Conservation (phyloP, 2,113 vertebrate species). For the Orthonyx spaldingii region DNA sequence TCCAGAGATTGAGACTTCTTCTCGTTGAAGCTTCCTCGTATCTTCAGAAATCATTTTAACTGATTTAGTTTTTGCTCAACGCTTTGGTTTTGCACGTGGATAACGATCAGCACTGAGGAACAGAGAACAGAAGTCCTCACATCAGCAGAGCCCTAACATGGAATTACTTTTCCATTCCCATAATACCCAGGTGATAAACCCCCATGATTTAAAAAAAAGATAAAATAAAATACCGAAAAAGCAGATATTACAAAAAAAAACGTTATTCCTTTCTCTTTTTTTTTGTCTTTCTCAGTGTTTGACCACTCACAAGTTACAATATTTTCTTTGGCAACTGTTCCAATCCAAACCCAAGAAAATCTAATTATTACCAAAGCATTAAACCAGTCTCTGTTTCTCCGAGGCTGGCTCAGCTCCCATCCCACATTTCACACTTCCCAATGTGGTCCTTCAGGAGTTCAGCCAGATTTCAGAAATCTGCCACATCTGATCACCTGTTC, state of each 20-base stretch:
- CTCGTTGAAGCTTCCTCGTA: accelerated
- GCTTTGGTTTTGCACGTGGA: background rate
- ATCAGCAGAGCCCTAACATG: background rate
- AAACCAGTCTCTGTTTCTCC: background rate
- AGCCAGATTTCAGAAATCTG: background rate
- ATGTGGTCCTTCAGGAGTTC: background rate
- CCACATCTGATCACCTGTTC: conserved; percentile 2
- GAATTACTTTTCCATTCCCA: background rate
- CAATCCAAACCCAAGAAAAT: background rate
- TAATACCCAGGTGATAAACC: background rate
- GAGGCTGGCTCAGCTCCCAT: background rate
- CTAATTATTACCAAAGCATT: background rate
- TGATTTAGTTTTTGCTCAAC: background rate
- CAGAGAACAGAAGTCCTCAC: background rate
- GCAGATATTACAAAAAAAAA: background rate
- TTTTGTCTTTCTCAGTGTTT: accelerated
- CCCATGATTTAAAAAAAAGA: accelerated
- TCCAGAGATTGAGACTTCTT: background rate
- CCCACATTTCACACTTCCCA: background rate
- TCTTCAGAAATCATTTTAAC: background rate
- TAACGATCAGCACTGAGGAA: background rate
- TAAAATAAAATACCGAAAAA: background rate
- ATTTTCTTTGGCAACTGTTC: background rate
- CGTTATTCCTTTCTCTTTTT: too few species aligned
- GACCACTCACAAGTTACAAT: background rate